A percentile compares a stretch with the other conserved stretches of the same genome.
These are phyloP conservation scores for Condylostylus longicornis DNA, from an alignment of 1,140 invertebrate species.

Conservation along the genomic window DNA sequence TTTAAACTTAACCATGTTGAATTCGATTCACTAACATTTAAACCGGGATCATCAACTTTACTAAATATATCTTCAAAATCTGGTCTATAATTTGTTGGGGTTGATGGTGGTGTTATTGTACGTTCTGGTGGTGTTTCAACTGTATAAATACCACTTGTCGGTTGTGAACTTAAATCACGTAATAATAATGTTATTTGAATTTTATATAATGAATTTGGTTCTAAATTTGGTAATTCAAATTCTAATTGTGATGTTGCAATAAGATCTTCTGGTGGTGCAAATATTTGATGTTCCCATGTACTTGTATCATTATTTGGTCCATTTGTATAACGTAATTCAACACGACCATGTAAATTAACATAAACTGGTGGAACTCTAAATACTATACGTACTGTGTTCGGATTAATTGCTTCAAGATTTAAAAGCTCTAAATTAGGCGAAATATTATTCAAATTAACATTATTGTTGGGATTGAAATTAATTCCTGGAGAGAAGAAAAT, in stretches of 20 bases:
- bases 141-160: slow-evolving; percentile 54
- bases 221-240: slow-evolving; percentile 59
- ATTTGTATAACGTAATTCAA: slow-evolving; percentile 69
- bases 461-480: too few species aligned
- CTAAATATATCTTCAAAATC: slow-evolving; percentile 31
- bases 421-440: slow-evolving; percentile 41
- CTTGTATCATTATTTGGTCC: slow-evolving; percentile 49
- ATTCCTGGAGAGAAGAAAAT: too few species aligned
- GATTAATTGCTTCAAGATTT: slow-evolving; percentile 55
- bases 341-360: slow-evolving; percentile 69
- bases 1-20: slow-evolving; percentile 57
- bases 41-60: slow-evolving; percentile 43
- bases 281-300: slow-evolving; percentile 67
- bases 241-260: slow-evolving; percentile 71
- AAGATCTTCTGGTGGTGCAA: slow-evolving; percentile 65
- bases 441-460: slow-evolving; percentile 15
- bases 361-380: slow-evolving; percentile 65
- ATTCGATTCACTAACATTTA: slow-evolving; percentile 57
- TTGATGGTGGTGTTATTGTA: slow-evolving; percentile 26
- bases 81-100: slow-evolving; percentile 25
- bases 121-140: slow-evolving; percentile 45
- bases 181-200: slow-evolving; percentile 62
- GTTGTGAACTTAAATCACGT: slow-evolving; percentile 53
- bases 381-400: slow-evolving; percentile 59
- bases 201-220: slow-evolving; percentile 64